A percentile compares a stretch with the other conserved stretches of the same genome.
These are phyloP conservation scores for Zhuqinia jingwanae DNA, from an alignment of 2,888 invertebrate genomes.

Conservation along the genomic window DNA sequence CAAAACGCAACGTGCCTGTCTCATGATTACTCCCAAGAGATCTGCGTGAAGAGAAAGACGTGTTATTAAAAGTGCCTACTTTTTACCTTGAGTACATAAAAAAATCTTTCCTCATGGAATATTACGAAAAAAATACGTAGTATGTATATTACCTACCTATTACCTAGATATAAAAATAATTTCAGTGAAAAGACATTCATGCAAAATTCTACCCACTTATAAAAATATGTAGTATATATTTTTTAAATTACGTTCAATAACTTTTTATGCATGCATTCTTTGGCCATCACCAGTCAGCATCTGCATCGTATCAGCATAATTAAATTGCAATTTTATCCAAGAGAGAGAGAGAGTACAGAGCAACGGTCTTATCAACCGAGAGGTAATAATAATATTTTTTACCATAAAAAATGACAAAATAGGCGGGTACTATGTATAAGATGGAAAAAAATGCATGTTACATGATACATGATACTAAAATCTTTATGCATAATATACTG, in stretches of 20 bases:
- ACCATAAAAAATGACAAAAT: constrained; percentile 24
- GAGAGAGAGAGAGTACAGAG: not conserved
- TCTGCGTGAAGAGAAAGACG: constrained; percentile 11
- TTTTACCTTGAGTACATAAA: constrained; percentile 37
- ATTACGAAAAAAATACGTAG: not conserved
- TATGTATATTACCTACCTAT: too few species aligned
- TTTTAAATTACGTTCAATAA: constrained; percentile 1
- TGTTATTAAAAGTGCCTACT: constrained; percentile 36
- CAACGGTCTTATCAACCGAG: not conserved
- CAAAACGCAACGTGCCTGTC: constrained; percentile 27
- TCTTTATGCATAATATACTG: constrained; percentile 8
- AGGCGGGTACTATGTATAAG: not conserved
- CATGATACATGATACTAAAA: too few species aligned
- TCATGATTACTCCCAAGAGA: not conserved
- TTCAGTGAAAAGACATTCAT: constrained; percentile 28
- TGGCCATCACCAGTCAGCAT: not conserved
- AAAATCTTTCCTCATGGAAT: constrained; percentile 7
- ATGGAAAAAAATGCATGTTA: not conserved
- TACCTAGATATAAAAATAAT: not conserved
- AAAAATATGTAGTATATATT: not conserved
- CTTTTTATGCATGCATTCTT: constrained; percentile 7
- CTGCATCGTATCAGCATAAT: not conserved
- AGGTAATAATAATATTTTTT: too few species aligned
- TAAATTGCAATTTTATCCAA: not conserved
- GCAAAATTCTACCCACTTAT: not conserved